Conservation (phyloP, 2,797 vertebrate genomes). For the Hozukius guyotensis region DNA sequence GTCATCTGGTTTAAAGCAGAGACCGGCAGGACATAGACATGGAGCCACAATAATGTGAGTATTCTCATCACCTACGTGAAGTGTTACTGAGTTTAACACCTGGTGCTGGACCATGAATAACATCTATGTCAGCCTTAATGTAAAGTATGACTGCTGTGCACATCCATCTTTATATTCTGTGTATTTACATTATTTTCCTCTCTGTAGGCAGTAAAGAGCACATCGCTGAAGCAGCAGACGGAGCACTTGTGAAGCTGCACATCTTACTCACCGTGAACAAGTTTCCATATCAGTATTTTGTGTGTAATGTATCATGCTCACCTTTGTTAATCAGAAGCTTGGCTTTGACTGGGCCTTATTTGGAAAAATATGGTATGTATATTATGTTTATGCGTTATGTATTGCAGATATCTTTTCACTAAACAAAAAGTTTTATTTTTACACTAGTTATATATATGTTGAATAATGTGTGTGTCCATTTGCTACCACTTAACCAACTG, state of each 20-base stretch:
- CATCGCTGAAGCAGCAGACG: slow-evolving; percentile 31
- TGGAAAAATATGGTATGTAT: slow-evolving; percentile 69
- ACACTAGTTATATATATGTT: slow-evolving; percentile 59
- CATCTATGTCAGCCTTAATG: background rate
- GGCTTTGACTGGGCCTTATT: slow-evolving; percentile 52
- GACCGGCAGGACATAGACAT: slow-evolving; percentile 50
- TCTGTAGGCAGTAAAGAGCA: slow-evolving; percentile 29
- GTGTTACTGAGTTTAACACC: background rate
- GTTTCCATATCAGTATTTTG: slow-evolving; percentile 34
- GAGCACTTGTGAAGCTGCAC: slow-evolving; percentile 57
- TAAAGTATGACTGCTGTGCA: background rate
- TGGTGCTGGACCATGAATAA: background rate
- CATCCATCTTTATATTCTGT: background rate
- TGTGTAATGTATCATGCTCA: slow-evolving; percentile 58
- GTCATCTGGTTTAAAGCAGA: slow-evolving; percentile 47
- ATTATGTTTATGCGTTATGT: slow-evolving; percentile 68
- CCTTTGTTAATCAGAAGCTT: slow-evolving; percentile 65
- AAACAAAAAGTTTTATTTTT: slow-evolving; percentile 68
- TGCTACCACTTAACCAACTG: slow-evolving; percentile 52
- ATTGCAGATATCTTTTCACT: slow-evolving; percentile 63
- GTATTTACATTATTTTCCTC: slow-evolving; percentile 14
- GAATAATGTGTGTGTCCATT: slow-evolving; percentile 53
- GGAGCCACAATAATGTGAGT: slow-evolving; percentile 72
- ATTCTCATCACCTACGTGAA: background rate
- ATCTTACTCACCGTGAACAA: slow-evolving; percentile 42